phyloP scores from a whole-genome alignment of 2,797 vertebrate species.

The Gambelia wislizenii region DNA sequence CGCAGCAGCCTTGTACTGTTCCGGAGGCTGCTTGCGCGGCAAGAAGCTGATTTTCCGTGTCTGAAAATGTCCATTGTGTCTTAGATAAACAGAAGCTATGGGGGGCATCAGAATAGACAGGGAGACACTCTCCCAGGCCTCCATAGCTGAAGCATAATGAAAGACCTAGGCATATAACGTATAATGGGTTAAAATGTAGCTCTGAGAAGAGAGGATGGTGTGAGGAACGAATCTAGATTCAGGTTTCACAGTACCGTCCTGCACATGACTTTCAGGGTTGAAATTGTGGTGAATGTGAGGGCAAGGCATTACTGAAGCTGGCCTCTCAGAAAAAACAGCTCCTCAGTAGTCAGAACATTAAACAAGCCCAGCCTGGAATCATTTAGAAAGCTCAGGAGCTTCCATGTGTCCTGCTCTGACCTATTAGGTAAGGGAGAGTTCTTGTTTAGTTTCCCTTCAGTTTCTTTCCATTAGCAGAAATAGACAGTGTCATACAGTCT shows the following conservation, averaged over 20 bases:
- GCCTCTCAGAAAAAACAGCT: background rate
- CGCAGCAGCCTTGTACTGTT: too few relatives aligned
- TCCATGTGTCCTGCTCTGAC: background rate
- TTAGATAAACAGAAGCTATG: background rate
- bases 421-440: background rate
- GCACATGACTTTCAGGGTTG: background rate
- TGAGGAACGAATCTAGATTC: background rate
- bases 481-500: background rate
- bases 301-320: background rate
- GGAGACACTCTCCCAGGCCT: too few relatives aligned
- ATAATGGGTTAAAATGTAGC: background rate
- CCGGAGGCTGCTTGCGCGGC: too few relatives aligned
- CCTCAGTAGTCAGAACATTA: background rate
- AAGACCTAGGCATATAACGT: background rate
- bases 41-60: too few relatives aligned
- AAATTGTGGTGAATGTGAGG: background rate
- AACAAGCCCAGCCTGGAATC: background rate
- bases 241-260: background rate
- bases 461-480: background rate
- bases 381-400: background rate
- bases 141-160: background rate
- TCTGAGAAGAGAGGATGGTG: background rate
- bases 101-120: too few relatives aligned
- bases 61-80: too few relatives aligned
- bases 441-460: background rate